phyloP scores from a whole-genome alignment of 2,113 vertebrate species.

The Sylvietta virens region DNA sequence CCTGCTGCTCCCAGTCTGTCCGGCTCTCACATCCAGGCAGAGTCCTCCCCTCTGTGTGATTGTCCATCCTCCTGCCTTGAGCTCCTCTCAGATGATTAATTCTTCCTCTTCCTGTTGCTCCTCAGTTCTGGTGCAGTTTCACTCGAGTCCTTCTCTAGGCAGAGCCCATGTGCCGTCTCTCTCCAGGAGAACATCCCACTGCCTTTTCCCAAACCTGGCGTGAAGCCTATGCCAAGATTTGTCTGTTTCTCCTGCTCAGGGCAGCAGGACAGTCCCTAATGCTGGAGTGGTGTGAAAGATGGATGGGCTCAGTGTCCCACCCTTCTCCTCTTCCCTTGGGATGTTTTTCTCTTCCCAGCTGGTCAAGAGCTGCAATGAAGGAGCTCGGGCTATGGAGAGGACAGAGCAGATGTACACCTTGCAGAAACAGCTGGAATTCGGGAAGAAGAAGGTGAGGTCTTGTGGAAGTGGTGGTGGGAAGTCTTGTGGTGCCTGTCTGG shows the following conservation, averaged over 20 bases:
- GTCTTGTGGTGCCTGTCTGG: background rate
- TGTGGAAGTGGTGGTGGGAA: too few relatives aligned
- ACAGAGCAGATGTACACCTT: slow-evolving; percentile 93
- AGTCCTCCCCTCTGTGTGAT: background rate
- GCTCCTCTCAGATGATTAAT: background rate
- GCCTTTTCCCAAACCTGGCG: background rate
- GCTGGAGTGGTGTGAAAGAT: background rate
- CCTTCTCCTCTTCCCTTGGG: rapidly evolving
- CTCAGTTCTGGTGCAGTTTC: background rate
- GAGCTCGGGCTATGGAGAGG: slow-evolving; percentile 89
- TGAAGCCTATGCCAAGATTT: background rate
- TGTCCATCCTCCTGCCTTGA: background rate
- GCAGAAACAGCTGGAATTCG: slow-evolving; percentile 92
- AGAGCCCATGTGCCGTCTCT: rapidly evolving
- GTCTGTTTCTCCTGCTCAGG: background rate
- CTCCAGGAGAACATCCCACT: background rate
- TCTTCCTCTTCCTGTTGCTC: background rate
- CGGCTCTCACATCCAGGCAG: rapidly evolving
- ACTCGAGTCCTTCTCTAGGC: background rate
- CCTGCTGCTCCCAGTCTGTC: background rate
- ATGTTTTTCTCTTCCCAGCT: slow-evolving; percentile 67
- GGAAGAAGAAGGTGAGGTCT: slow-evolving; percentile 89
- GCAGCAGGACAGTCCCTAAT: background rate
- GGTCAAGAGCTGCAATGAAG: slow-evolving; percentile 88
- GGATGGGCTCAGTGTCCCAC: background rate